Conservation (phyloP, 2,797 vertebrate species). For the Sphenodon punctatus region DNA sequence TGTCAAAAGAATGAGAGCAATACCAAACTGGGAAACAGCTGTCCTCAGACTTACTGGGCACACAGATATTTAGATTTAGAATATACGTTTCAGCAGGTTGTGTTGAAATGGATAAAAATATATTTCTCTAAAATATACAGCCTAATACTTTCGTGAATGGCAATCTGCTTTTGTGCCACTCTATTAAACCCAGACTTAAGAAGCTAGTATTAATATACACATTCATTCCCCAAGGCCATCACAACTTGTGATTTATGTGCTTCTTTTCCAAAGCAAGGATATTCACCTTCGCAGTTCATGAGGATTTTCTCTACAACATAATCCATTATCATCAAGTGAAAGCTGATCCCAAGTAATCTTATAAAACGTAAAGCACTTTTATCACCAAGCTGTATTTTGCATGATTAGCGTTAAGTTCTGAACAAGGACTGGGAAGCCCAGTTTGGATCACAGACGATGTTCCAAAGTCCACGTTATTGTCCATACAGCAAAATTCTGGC, state of each 20-base stretch:
- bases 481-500: no score
- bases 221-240: slow-evolving; percentile 45
- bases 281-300: slow-evolving; percentile 44
- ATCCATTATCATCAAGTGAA: slow-evolving; percentile 48
- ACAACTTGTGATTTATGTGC: slow-evolving; percentile 45
- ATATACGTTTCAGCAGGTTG: not conserved
- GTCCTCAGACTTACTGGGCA: slow-evolving; percentile 8
- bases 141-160: slow-evolving; percentile 31
- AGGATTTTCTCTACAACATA: slow-evolving; percentile 53
- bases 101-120: slow-evolving; percentile 43
- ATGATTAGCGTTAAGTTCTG: not conserved
- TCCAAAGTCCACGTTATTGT: not conserved
- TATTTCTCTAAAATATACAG: slow-evolving; percentile 34
- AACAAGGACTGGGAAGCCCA: not conserved
- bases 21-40: slow-evolving; percentile 31
- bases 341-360: slow-evolving; percentile 58
- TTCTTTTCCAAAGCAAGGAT: slow-evolving; percentile 46
- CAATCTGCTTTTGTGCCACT: slow-evolving; percentile 43
- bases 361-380: slow-evolving; percentile 48
- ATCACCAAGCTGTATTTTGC: not conserved
- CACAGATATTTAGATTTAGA: not conserved
- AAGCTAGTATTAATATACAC: slow-evolving; percentile 16
- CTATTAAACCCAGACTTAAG: slow-evolving; percentile 46
- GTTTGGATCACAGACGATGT: not conserved
- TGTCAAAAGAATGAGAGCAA: slow-evolving; percentile 21